Conservation (phyloP, 2,888 invertebrate genomes). For the Limnephilus lunatus region DNA sequence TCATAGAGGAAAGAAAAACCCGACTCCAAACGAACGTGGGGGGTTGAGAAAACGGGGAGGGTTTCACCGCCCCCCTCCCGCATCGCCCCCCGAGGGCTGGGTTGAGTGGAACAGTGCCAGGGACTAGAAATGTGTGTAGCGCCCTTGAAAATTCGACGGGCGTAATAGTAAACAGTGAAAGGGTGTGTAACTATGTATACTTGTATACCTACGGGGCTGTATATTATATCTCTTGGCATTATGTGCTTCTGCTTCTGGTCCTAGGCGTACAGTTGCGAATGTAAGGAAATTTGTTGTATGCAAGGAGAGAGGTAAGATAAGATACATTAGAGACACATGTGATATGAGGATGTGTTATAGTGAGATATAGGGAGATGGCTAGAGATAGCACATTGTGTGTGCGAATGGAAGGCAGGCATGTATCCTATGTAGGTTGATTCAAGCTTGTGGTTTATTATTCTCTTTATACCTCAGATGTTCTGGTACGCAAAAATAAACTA, state of each 20-base stretch:
- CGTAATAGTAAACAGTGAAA: constrained; percentile 57
- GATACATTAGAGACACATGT: constrained; percentile 23
- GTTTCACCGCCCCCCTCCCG: not conserved
- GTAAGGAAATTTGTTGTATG: constrained; percentile 38
- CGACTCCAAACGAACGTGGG: constrained; percentile 52
- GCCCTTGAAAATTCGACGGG: constrained; percentile 57
- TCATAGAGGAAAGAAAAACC: constrained; percentile 51
- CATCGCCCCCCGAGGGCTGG: constrained; percentile 16
- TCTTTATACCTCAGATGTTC: not conserved
- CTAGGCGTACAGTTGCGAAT: constrained; percentile 26
- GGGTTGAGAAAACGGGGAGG: constrained; percentile 41
- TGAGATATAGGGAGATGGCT: not conserved
- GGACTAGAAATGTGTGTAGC: constrained; percentile 55
- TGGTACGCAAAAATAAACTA: not conserved
- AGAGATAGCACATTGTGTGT: not conserved
- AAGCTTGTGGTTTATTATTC: not conserved
- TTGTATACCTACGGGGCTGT: not conserved
- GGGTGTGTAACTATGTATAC: constrained; percentile 16
- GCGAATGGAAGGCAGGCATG: not conserved
- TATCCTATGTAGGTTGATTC: not conserved
- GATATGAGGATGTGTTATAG: not conserved
- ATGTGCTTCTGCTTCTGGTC: not conserved
- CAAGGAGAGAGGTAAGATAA: constrained; percentile 2
- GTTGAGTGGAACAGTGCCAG: constrained; percentile 51
- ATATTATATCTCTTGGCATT: not conserved